Evolutionary conservation across 2,113 vertebrate genomes (phyloP).

Genomic region (Silurus meridionalis): DNA sequence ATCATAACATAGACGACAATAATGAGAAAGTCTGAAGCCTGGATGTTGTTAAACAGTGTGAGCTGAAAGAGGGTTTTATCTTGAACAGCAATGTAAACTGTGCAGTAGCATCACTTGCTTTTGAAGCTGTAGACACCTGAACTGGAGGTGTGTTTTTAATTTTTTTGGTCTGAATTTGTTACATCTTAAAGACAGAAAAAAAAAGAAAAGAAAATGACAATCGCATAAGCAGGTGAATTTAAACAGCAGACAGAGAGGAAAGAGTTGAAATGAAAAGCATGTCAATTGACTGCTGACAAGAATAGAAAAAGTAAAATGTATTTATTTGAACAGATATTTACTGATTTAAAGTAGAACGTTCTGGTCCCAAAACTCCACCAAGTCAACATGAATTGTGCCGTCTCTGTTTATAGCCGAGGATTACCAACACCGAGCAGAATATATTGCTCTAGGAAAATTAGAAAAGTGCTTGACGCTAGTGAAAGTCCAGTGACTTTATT

Average conservation of each 20-base stretch:
- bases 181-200: conserved; percentile 22
- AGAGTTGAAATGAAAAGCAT: neutral
- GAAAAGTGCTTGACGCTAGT: neutral
- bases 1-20: conserved; percentile 16
- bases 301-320: conserved; percentile 18
- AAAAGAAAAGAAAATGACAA: neutral
- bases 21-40: conserved; percentile 11
- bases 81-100: conserved; percentile 43
- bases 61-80: conserved; percentile 41
- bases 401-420: neutral
- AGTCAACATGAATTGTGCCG: neutral
- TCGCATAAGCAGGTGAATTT: neutral
- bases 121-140: conserved; percentile 7
- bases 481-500: neutral
- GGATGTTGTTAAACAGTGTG: conserved; percentile 22
- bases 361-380: conserved; percentile 43
- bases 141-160: neutral
- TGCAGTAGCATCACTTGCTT: conserved; percentile 30
- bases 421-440: neutral
- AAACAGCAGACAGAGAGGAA: conserved; percentile 4
- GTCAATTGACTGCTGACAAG: conserved; percentile 32
- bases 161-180: conserved; percentile 58
- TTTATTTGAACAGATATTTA: neutral
- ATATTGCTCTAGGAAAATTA: neutral
- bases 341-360: conserved; percentile 21